Evolutionary conservation across 1,140 invertebrate genomes (phyloP).

Genomic region (Monochamus saltuarius): DNA sequence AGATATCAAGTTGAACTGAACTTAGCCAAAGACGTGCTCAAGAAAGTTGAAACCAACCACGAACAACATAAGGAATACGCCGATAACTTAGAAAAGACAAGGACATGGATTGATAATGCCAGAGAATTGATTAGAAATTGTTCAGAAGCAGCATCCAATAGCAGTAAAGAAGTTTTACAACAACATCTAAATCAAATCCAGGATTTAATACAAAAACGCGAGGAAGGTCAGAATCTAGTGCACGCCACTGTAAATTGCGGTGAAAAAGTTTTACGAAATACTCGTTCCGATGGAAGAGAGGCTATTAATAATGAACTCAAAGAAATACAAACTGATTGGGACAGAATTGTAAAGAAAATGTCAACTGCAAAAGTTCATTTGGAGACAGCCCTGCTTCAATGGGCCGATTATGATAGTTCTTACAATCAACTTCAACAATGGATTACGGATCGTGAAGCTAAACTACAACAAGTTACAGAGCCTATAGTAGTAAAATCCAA

Average conservation of each 20-base stretch:
- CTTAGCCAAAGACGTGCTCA: constrained; percentile 88
- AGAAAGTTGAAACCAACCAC: constrained; percentile 88
- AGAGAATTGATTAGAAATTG: constrained; percentile 80
- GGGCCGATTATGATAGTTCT: constrained; percentile 93
- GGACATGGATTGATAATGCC: constrained; percentile 85
- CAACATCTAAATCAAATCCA: constrained; percentile 78
- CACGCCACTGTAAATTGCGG: constrained; percentile 89
- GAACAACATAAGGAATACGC: constrained; percentile 87
- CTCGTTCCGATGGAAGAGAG: constrained; percentile 85
- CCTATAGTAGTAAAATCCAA: constrained; percentile 79
- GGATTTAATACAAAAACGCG: constrained; percentile 78
- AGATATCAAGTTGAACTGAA: constrained; percentile 89
- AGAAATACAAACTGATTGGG: constrained; percentile 91
- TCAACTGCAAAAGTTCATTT: constrained; percentile 89
- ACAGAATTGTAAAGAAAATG: constrained; percentile 87
- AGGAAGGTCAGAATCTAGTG: constrained; percentile 87
- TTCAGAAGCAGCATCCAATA: constrained; percentile 74
- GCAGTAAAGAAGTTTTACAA: constrained; percentile 82
- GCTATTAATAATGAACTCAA: constrained; percentile 84
- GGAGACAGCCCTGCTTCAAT: constrained; percentile 88
- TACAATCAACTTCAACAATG: constrained; percentile 90
- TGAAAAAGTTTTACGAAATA: constrained; percentile 87
- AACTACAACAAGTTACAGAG: constrained; percentile 90
- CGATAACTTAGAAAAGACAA: constrained; percentile 75
- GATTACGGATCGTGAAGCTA: constrained; percentile 92